phyloP scores from a whole-genome alignment of 2,113 vertebrate genomes.

The Kobus ellipsiprymnus region DNA sequence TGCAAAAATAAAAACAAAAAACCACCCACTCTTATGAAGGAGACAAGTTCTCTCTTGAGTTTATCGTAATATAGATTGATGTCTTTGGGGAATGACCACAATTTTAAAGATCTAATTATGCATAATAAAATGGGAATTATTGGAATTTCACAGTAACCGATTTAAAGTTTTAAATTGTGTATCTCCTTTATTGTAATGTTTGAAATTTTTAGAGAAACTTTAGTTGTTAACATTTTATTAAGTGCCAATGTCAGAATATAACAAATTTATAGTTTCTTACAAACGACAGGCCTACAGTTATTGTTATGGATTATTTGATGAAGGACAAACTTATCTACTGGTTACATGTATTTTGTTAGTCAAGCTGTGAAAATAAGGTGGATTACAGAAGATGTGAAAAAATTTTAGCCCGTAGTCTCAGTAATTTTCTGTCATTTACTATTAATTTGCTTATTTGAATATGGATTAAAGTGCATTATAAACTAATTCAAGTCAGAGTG shows the following conservation, averaged over 20 bases:
- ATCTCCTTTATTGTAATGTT: conserved; percentile 50
- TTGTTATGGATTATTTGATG: conserved; percentile 59
- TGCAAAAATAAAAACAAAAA: background rate
- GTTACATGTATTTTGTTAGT: conserved; percentile 48
- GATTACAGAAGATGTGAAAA: background rate
- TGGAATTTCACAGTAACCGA: conserved; percentile 78
- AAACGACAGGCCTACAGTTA: conserved; percentile 38
- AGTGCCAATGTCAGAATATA: conserved; percentile 61
- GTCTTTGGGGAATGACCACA: conserved; percentile 75
- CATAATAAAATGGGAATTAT: conserved; percentile 82
- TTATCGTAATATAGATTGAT: conserved; percentile 65
- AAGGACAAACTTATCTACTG: conserved; percentile 56
- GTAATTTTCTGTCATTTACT: background rate
- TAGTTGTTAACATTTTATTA: conserved; percentile 70
- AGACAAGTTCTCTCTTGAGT: conserved; percentile 67
- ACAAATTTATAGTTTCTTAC: conserved; percentile 60
- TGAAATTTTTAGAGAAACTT: conserved; percentile 63
- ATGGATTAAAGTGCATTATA: background rate
- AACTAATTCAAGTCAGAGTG: background rate
- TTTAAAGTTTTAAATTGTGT: conserved; percentile 70
- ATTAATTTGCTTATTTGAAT: background rate
- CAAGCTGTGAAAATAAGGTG: conserved; percentile 63
- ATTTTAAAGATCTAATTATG: conserved; percentile 83
- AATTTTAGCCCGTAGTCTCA: conserved; percentile 6
- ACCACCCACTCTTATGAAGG: conserved; percentile 27